Evolutionary conservation across 2,888 invertebrate species (phyloP), one percentile per base, ranked within the genome.

Genomic region (Panopea generosa): DNA sequence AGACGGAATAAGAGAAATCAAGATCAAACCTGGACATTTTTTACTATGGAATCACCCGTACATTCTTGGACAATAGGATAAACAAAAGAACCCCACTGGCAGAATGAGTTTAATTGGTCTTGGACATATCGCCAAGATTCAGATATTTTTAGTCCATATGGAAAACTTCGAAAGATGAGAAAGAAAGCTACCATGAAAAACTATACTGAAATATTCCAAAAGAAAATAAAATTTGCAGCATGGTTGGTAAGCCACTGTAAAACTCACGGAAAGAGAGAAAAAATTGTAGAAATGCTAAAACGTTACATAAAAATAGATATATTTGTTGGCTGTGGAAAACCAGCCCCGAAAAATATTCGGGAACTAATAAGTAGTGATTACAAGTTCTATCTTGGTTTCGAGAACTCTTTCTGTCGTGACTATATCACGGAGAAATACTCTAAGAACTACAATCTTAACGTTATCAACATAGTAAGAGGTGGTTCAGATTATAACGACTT

Each of bases 401-500:
- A 87, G 61, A 86, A 83, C 66, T 66, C 77, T 7, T 56, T 86
- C 2, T 86, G 86, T 72, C 56, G 65, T 22, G 85, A 86, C 33
- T 86, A 87, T 61, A 73, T 86, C 20, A 84, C 87, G 11, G 85
- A 87, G 59, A 85, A 87, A 50, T 84, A 83, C 56, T 86, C 83
- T 59, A 50, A 63, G 14, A 56, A 71, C 18, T 75, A 66, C 47
- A 61, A 49, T 22, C 50, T 22, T 20, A n/a, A n/a, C n/a, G n/a
- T n/a, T n/a, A n/a, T n/a, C n/a, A n/a, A n/a, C n/a, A n/a, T n/a
- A n/a, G n/a, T n/a, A n/a, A n/a, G n/a, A n/a, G n/a, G n/a, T n/a
- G n/a, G n/a, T n/a, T n/a, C n/a, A n/a, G n/a, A n/a, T n/a, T n/a
- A n/a, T n/a, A n/a, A n/a, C n/a, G n/a, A n/a, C n/a, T n/a, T n/a